These are phyloP conservation scores for Drosophila lini DNA, from an alignment of 1,140 invertebrate genomes.

Conservation along the genomic window DNA sequence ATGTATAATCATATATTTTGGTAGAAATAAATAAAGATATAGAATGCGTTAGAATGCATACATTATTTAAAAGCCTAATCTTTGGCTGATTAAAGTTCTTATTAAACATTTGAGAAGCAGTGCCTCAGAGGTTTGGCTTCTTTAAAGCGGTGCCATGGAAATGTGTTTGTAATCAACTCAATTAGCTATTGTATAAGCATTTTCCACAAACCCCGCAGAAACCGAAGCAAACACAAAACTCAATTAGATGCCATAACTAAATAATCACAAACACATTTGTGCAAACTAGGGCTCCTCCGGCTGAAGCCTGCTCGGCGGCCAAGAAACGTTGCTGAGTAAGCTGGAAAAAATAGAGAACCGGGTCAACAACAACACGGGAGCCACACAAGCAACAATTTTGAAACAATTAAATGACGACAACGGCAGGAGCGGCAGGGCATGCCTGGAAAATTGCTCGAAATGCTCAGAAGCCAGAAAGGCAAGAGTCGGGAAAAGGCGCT, in stretches of 20 bases:
- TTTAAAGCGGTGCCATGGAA: slow-evolving; percentile 1
- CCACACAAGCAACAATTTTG: slow-evolving; percentile 48
- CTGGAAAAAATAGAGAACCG: slow-evolving; percentile 28
- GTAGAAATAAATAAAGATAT: too few relatives aligned
- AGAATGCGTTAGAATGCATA: too few relatives aligned
- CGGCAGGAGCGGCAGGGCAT: slow-evolving; percentile 59
- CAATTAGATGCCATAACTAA: slow-evolving; percentile 83
- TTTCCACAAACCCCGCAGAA: slow-evolving; percentile 2
- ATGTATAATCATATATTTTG: background rate
- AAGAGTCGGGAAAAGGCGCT: slow-evolving; percentile 1
- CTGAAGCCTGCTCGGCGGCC: slow-evolving; percentile 39
- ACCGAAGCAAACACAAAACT: slow-evolving; percentile 66
- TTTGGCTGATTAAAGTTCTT: background rate
- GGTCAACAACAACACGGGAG: slow-evolving; percentile 63
- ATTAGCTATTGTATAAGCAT: slow-evolving; percentile 56
- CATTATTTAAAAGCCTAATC: background rate
- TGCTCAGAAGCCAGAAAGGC: slow-evolving; percentile 54
- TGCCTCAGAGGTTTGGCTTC: background rate
- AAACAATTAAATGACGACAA: slow-evolving; percentile 57
- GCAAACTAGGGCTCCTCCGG: slow-evolving; percentile 59
- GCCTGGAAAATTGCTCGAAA: slow-evolving; percentile 74
- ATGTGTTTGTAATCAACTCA: slow-evolving; percentile 68
- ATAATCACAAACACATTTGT: slow-evolving; percentile 82
- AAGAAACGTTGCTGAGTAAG: slow-evolving; percentile 22
- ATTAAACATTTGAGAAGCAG: background rate